Conservation (phyloP, 2,888 invertebrate genomes). For the Caenorhabditis macrosperma region DNA sequence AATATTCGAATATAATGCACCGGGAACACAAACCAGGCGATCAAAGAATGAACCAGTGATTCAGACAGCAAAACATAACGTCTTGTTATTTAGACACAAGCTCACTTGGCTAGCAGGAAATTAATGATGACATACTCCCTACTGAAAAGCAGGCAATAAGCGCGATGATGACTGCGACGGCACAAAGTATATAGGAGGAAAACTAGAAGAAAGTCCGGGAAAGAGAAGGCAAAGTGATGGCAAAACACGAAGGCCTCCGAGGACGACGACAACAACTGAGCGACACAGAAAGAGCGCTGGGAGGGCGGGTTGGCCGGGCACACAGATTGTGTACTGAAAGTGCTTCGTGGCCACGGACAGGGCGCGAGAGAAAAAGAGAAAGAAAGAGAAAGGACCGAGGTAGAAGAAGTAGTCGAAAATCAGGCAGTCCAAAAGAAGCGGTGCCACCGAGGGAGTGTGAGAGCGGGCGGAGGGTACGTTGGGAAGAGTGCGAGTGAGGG, state of each 20-base stretch:
- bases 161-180: background rate
- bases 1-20: conserved; percentile 9
- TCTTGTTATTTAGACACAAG: conserved; percentile 12
- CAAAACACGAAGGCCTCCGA: conserved; percentile 8
- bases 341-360: conserved; percentile 24
- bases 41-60: conserved; percentile 15
- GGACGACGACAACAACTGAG: conserved; percentile 21
- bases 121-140: conserved; percentile 7
- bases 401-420: conserved; percentile 39
- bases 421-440: conserved; percentile 53
- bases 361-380: too few relatives aligned
- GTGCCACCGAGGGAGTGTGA: conserved; percentile 20
- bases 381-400: conserved; percentile 8
- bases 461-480: background rate
- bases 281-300: background rate
- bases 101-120: background rate
- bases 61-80: conserved; percentile 21
- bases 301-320: conserved; percentile 13
- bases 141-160: background rate
- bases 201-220: conserved; percentile 21
- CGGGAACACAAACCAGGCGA: conserved; percentile 10
- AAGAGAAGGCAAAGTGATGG: conserved; percentile 18
- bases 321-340: conserved; percentile 58
- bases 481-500: conserved; percentile 5
- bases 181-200: too few relatives aligned